Conservation (phyloP, 2,113 vertebrate species). For the Procavia capensis region DNA sequence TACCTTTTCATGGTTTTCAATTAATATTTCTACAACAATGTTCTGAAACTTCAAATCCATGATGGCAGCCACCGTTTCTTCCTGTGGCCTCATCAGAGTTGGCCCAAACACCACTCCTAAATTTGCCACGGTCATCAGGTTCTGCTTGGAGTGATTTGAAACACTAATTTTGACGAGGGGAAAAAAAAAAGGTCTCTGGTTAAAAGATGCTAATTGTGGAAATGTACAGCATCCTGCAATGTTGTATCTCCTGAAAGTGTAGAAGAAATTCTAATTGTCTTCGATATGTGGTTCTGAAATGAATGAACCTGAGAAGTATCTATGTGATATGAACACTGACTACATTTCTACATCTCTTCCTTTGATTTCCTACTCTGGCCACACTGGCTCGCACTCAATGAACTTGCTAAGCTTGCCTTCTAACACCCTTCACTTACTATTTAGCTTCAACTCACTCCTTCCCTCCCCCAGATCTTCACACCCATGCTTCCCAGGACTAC, state of each 20-base stretch:
- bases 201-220: slow-evolving; percentile 61
- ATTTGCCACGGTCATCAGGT: slow-evolving; percentile 98
- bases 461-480: too few species aligned
- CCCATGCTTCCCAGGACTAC: not conserved
- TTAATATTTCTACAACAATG: slow-evolving; percentile 98
- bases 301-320: not conserved
- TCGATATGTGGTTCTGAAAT: not conserved
- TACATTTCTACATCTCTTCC: not conserved
- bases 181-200: slow-evolving; percentile 51
- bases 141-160: slow-evolving; percentile 94
- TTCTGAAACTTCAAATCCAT: slow-evolving; percentile 99
- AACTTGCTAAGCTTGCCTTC: not conserved
- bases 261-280: not conserved
- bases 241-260: slow-evolving; percentile 50
- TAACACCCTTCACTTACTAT: not conserved
- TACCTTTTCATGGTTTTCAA: slow-evolving; percentile 97
- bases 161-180: slow-evolving; percentile 88
- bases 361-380: not conserved
- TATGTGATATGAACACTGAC: rapidly evolving
- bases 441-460: not conserved
- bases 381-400: not conserved
- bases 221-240: slow-evolving; percentile 51
- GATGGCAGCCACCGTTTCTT: slow-evolving; percentile 98
- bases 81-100: slow-evolving; percentile 97
- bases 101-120: slow-evolving; percentile 98